Percentiles rank a stretch among this genome's conserved stretches.
Evolutionary conservation across 2,113 vertebrate genomes (phyloP).

Genomic region (Seriola quinqueradiata): DNA sequence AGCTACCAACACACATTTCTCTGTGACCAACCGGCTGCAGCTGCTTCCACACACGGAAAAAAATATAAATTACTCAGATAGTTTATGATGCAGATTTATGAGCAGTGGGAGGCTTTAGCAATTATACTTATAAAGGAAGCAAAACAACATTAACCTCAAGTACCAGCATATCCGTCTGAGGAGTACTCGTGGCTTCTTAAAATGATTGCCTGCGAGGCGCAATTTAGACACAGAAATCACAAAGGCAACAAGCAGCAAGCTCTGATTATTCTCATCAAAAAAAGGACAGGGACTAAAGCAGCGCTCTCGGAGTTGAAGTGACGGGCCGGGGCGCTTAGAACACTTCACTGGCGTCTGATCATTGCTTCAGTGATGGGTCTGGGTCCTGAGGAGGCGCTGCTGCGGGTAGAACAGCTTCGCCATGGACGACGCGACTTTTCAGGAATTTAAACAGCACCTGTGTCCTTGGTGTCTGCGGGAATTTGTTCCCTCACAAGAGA

Average conservation of each 20-base stretch:
- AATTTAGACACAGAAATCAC: constrained; percentile 47
- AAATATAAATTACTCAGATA: neutral
- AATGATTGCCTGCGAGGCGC: constrained; percentile 59
- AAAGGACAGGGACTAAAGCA: constrained; percentile 18
- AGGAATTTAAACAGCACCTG: constrained; percentile 14
- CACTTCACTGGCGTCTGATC: neutral
- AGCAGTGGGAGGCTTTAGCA: constrained; percentile 56
- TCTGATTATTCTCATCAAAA: constrained; percentile 49
- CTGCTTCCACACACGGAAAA: neutral
- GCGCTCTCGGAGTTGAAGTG: neutral
- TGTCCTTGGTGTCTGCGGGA: neutral
- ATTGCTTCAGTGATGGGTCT: neutral
- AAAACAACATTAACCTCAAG: constrained; percentile 71
- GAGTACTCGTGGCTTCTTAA: constrained; percentile 54
- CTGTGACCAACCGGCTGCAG: neutral
- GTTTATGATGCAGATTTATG: constrained; percentile 46
- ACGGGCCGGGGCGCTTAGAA: neutral
- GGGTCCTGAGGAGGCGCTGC: neutral
- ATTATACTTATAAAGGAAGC: constrained; percentile 56
- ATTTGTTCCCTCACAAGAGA: neutral
- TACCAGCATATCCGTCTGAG: constrained; percentile 41
- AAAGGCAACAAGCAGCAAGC: constrained; percentile 12
- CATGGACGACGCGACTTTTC: constrained; percentile 12
- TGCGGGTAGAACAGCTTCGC: constrained; percentile 1
- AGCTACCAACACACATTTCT: neutral